Evolutionary conservation across 2,797 vertebrate species (phyloP).

Genomic region (Columba guinea): DNA sequence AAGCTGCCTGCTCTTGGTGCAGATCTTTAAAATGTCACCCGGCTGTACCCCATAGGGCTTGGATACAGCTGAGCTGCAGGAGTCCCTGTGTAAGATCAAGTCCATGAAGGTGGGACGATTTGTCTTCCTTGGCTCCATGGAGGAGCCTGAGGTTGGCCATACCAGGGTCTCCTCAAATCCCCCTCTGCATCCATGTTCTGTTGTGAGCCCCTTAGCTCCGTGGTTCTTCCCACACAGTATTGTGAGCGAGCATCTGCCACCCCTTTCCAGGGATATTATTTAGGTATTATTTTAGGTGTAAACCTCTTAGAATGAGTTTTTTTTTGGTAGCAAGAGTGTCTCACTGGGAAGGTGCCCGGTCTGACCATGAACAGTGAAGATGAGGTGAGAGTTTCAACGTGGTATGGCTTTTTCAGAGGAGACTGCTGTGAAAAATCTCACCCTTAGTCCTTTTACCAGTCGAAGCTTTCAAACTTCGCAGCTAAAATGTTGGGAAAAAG

Average conservation of each 20-base stretch:
- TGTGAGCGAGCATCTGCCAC: background rate
- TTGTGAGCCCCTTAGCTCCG: background rate
- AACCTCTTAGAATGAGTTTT: background rate
- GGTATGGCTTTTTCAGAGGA: background rate
- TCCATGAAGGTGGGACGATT: background rate
- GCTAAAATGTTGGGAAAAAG: background rate
- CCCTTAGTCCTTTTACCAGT: background rate
- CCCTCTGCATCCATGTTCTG: background rate
- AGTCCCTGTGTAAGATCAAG: background rate
- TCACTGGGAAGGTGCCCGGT: background rate
- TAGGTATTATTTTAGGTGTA: background rate
- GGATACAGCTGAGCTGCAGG: background rate
- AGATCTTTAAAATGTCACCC: background rate
- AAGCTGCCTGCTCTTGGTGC: background rate
- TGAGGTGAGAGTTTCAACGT: accelerated
- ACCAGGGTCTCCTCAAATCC: background rate
- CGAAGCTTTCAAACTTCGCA: background rate
- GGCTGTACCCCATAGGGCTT: background rate
- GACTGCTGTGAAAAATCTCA: background rate
- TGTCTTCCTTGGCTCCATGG: background rate
- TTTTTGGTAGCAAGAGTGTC: background rate
- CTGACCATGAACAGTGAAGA: background rate
- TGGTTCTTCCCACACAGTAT: background rate
- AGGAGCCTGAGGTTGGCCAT: background rate
- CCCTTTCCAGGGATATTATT: background rate